Evolutionary conservation across 2,113 vertebrate species (phyloP), one percentile per base, ranked within the genome.

Genomic region (Phocoena sinus): DNA sequence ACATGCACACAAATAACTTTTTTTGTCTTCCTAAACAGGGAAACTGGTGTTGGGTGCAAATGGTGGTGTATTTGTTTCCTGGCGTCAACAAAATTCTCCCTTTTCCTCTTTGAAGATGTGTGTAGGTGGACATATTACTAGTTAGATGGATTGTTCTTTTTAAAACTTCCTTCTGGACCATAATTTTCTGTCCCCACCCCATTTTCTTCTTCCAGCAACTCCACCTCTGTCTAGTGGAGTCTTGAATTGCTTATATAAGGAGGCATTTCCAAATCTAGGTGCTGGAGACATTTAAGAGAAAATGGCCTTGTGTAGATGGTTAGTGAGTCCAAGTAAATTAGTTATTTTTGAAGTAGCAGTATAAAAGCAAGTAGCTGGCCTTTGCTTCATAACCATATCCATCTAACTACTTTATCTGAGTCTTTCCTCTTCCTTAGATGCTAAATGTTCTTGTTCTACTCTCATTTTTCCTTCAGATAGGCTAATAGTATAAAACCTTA

Each of bases 341-440:
- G 79, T 95, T 65, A 79, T 63, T 97, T 98, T 93, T 91, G 68
- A 92, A 96, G 38, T 77, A 81, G 15, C 36, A 81, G n/a, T 89
- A 62, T 76, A 76, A 90, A 92, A 90, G 74, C 8, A 21, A 70
- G 41, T 67, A 84, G 44, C 62, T 87, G 50, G 41, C 23, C 50
- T 94, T 92, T 95, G 86, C 70, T 97, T 94, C 63, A 44, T 83
- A 63, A 92, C 18, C 10, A 1, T 53, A 89, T 80, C 50, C 6
- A 44, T 83, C 93, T 90, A 79, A n/a, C 14, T 95, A 87, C 89
- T 65, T 31, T 96, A 56, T 93, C 62, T 92, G 36, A 91, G 79
- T 89, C 14, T 93, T 86, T 87, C 1, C 1, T 68, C 8, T 86
- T 96, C n/a, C n/a, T 89, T 74, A 74, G 83, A 47, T 94, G 11